phyloP scores from a whole-genome alignment of 2,113 vertebrate species.

The Gymnogyps californianus region DNA sequence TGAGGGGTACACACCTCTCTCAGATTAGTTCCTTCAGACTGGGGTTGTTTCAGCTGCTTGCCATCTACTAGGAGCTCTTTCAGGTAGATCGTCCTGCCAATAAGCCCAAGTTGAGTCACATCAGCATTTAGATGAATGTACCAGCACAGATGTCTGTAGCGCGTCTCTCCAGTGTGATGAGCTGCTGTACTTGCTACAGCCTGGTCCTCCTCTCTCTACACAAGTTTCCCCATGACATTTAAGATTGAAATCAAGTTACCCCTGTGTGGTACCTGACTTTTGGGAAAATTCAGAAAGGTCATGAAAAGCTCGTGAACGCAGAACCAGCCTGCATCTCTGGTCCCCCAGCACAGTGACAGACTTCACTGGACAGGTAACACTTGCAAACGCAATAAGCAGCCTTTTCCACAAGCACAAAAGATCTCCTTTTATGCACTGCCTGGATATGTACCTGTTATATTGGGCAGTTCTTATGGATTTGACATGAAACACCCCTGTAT shows the following conservation, averaged over 20 bases:
- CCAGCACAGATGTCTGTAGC: background rate
- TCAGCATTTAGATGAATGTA: background rate
- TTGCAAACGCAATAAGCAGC: background rate
- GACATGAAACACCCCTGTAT: background rate
- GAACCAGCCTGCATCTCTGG: background rate
- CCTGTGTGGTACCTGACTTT: background rate
- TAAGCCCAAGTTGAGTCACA: background rate
- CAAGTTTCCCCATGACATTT: background rate
- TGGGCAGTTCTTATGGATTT: background rate
- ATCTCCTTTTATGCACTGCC: background rate
- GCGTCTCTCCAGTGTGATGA: background rate
- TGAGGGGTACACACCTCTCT: background rate
- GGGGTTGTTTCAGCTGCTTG: background rate
- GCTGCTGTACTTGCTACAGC: background rate
- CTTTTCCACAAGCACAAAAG: background rate
- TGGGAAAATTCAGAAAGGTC: background rate
- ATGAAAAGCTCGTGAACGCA: background rate
- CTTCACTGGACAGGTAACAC: background rate
- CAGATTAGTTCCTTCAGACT: background rate
- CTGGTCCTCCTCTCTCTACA: background rate
- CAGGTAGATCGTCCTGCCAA: background rate
- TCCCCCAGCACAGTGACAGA: background rate
- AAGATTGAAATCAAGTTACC: background rate
- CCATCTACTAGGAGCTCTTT: background rate
- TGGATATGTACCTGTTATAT: background rate